Percentiles rank a stretch among this genome's conserved stretches.
phyloP scores from a whole-genome alignment of 2,888 invertebrate species.

The Pseudococcus viburni region DNA sequence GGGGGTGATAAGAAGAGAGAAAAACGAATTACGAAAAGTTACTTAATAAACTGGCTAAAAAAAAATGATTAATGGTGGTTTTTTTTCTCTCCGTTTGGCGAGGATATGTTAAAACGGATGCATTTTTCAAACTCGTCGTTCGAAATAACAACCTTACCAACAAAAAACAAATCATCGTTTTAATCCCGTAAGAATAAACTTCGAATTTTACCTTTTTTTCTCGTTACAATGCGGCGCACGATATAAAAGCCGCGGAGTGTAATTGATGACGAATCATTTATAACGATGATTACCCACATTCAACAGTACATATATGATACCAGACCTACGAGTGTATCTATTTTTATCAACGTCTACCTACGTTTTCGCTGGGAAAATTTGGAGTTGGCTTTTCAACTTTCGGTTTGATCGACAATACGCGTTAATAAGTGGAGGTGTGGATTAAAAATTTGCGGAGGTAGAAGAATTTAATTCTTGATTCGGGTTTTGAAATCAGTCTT shows the following conservation, averaged over 20 bases:
- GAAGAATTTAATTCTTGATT: too few species aligned
- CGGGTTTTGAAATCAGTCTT: too few species aligned
- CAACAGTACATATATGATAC: not conserved
- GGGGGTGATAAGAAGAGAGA: not conserved
- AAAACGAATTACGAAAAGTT: not conserved
- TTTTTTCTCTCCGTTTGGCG: not conserved
- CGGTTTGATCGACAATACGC: too few species aligned
- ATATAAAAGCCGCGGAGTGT: not conserved
- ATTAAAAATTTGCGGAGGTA: too few species aligned
- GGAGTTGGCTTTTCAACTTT: too few species aligned
- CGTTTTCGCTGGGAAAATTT: too few species aligned
- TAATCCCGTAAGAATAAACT: constrained; percentile 21
- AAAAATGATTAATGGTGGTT: not conserved
- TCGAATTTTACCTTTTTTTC: not conserved
- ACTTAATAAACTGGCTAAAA: not conserved
- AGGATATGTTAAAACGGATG: constrained; percentile 11
- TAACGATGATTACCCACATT: not conserved
- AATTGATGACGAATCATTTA: not conserved
- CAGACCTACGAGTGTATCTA: too few species aligned
- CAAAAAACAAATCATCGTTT: constrained; percentile 21
- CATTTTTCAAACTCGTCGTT: constrained; percentile 10
- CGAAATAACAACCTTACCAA: constrained; percentile 7
- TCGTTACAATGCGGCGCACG: not conserved
- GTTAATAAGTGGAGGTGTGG: too few species aligned
- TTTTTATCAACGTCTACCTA: too few species aligned